These are phyloP conservation scores for Chlorodrepanis virens DNA, from an alignment of 2,113 vertebrate genomes.

Conservation along the genomic window DNA sequence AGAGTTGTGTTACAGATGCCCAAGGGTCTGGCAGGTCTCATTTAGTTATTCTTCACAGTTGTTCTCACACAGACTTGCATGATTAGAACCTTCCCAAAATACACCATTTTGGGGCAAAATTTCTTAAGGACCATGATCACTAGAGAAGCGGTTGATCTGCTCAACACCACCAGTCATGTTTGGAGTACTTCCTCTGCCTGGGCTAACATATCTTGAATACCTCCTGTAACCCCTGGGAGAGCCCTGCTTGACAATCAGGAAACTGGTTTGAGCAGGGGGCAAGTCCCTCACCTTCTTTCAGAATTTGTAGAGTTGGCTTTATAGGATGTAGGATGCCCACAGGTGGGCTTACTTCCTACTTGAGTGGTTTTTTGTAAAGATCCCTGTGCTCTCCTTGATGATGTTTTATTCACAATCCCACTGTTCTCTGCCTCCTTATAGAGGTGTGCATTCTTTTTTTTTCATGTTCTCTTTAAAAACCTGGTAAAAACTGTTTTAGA, in stretches of 20 bases:
- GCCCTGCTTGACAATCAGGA: neutral
- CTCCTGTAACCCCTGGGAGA: neutral
- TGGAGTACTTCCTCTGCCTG: neutral
- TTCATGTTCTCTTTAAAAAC: neutral
- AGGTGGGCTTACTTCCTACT: neutral
- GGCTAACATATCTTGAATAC: rapidly evolving
- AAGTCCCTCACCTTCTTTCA: neutral
- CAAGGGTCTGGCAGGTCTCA: neutral
- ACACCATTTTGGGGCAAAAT: neutral
- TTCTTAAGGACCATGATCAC: neutral
- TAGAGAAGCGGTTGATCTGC: neutral
- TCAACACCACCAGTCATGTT: neutral
- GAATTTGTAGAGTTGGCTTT: neutral
- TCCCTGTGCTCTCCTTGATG: neutral
- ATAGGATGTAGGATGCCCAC: neutral
- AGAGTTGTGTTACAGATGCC: neutral
- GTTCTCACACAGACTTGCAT: neutral
- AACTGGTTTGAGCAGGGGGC: neutral
- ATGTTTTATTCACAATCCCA: neutral
- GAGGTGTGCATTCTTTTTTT: no score
- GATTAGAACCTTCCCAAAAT: neutral
- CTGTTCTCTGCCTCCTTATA: neutral
- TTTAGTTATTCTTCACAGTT: neutral
- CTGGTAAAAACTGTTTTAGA: neutral
- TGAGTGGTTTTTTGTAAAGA: neutral